Base-by-base conservation (phyloP, 2,113 vertebrate genomes). In the Anguilla rostrata region DNA sequence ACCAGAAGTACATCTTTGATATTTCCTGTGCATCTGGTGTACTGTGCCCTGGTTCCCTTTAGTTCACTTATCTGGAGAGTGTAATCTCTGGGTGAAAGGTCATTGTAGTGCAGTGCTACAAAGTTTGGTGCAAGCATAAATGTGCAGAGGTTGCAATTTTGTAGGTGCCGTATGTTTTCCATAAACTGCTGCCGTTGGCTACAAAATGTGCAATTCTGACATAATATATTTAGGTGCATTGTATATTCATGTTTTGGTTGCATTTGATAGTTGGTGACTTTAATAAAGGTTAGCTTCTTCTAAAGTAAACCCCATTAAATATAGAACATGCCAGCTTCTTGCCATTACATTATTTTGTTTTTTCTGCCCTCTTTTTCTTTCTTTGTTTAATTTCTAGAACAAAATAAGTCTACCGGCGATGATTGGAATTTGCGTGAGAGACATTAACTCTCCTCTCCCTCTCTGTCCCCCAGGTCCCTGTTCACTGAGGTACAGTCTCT, bases 401-500 rank as follows among this genome's bases (percentile, higher is more conserved):
- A 18, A 60, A 60, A 16, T 9, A 60, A 46, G 2, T 46, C 5
- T 46, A 46, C 12, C 9, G 0, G 49, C 14, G 49, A 14, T 53
- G 12, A 53, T 53, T 53, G 43, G 43, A 46, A 46, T 46, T 46
- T 46, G 49, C 49, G 12, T 53, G 49, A 14, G 11, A 53, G 49
- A 53, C 49, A 5, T 14, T 53, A 53, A 9, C 49, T 11, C 49
- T 11, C 66, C 66, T 11, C 66, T 53, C 15, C 49, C 22, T 78
- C 12, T 49, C 57, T 80, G 26, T 88, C 79, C 88, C 60, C 41
- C 90, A 99, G 98, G 88, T 97, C 97, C 0, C 91, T 98, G 63
- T 99, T 98, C 87, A 88, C 95, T 12, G 98, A 99, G 75, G 98
- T 99, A 46, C 98, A 99, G 90, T 95, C 97, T n/a, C 92, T 99